Evolutionary conservation across 2,888 invertebrate species (phyloP), one percentile per base, ranked within the genome.

Genomic region (Xestia ashworthii): DNA sequence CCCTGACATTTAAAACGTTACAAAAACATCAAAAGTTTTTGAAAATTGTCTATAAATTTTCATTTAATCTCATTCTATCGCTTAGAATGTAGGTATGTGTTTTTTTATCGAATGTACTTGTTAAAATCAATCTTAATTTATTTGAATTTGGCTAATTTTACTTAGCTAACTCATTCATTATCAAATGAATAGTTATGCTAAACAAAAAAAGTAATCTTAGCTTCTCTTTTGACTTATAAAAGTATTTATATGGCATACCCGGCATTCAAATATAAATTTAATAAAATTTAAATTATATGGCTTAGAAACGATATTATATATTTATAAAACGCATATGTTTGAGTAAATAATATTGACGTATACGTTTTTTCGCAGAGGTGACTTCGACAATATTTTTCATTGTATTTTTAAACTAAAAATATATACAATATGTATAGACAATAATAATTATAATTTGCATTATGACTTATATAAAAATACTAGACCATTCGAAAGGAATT

Each of bases 301-400:
- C 65, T 60, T 55, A 44, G 58, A 65, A 44, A 50, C 6, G 50
- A 69, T 69, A 48, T 9, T 69, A 48, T 9, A 65, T 75, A 71
- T 74, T 55, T 38, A 81, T 60, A 60, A 60, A 46, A 78, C 22
- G 32, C 46, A 41, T 55, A 79, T 71, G 41, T 48, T 65, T 53
- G 12, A 58, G 53, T 66, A 46, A 50, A 64, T 68, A 44, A 69
- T 64, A 53, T 65, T 73, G 46, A 65, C 44, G 19, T 50, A 65
- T 81, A 79, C 38, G 53, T 81, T 75, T 53, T 92, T 93, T 93
- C 90, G 93, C 94, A 86, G 85, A 90, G 86, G 95, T 95, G 95
- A 95, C 95, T 94, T 93, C 89, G 95, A 96, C 95, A 95, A 96
- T 95, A 96, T 95, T 87, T 91, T 93, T 92, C 48, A 74, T 25